Evolutionary conservation across 1,140 invertebrate species (phyloP).

Genomic region (Acyrthosiphon pisum): DNA sequence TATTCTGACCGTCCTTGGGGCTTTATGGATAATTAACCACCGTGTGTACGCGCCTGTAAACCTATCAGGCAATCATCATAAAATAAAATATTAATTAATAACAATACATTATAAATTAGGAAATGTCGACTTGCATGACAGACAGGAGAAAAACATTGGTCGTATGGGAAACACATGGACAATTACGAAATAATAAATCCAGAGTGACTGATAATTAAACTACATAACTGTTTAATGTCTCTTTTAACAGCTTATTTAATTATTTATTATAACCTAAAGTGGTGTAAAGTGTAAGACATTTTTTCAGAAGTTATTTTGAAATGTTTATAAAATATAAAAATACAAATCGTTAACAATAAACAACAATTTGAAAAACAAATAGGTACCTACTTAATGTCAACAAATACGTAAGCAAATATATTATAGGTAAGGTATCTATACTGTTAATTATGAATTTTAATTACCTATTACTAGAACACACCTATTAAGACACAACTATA

Average conservation of each 20-base stretch:
- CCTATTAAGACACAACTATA: neutral
- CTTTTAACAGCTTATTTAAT: neutral
- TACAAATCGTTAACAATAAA: neutral
- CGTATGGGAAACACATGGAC: neutral
- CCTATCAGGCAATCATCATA: neutral
- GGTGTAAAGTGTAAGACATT: neutral
- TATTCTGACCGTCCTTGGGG: conserved; percentile 46
- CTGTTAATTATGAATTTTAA: neutral
- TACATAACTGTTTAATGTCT: neutral
- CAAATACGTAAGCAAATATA: neutral
- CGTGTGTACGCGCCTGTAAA: neutral
- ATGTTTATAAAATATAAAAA: neutral
- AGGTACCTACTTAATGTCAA: neutral
- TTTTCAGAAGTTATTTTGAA: neutral
- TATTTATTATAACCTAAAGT: neutral
- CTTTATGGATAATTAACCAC: conserved; percentile 48
- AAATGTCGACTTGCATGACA: neutral
- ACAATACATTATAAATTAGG: conserved; percentile 11
- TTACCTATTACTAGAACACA: neutral
- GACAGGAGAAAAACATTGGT: neutral
- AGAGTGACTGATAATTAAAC: neutral
- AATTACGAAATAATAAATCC: neutral
- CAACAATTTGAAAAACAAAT: neutral
- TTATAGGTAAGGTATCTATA: neutral
- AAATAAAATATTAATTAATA: conserved; percentile 18